Evolutionary conservation across 2,888 invertebrate species (phyloP).

Genomic region (Camptogramma bilineatum): DNA sequence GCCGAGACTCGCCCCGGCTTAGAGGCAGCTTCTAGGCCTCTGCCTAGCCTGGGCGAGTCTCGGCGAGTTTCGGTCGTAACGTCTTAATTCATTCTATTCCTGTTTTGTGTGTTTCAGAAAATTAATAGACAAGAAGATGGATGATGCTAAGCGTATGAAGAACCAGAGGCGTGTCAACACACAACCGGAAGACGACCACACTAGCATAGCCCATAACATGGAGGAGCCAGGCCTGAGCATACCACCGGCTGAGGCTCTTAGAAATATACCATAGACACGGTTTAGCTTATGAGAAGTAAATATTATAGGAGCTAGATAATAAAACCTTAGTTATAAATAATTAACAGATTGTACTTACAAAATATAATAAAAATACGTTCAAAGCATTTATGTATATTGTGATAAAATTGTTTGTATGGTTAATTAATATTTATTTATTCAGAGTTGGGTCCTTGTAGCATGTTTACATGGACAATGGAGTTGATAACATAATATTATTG

Average conservation of each 20-base stretch:
- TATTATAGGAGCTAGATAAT: slow-evolving; percentile 1
- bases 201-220: slow-evolving; percentile 73
- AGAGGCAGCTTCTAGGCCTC: no score
- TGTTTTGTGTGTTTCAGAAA: slow-evolving; percentile 66
- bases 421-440: no score
- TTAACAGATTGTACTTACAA: background rate
- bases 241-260: slow-evolving; percentile 66
- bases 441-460: background rate
- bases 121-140: slow-evolving; percentile 73
- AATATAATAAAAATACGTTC: background rate
- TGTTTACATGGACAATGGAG: no score
- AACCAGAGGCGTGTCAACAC: slow-evolving; percentile 59
- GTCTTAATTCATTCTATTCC: background rate
- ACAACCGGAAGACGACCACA: slow-evolving; percentile 61
- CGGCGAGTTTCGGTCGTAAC: no score
- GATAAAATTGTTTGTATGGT: background rate
- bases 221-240: slow-evolving; percentile 67
- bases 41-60: no score
- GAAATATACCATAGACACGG: slow-evolving; percentile 64
- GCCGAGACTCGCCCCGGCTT: no score
- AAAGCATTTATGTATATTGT: background rate
- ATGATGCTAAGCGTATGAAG: slow-evolving; percentile 67
- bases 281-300: slow-evolving; percentile 1
- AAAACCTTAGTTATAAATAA: background rate
- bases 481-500: no score